Evolutionary conservation across 2,113 vertebrate genomes (phyloP), one percentile per base, ranked within the genome.

Genomic region (Elephas maximus): DNA sequence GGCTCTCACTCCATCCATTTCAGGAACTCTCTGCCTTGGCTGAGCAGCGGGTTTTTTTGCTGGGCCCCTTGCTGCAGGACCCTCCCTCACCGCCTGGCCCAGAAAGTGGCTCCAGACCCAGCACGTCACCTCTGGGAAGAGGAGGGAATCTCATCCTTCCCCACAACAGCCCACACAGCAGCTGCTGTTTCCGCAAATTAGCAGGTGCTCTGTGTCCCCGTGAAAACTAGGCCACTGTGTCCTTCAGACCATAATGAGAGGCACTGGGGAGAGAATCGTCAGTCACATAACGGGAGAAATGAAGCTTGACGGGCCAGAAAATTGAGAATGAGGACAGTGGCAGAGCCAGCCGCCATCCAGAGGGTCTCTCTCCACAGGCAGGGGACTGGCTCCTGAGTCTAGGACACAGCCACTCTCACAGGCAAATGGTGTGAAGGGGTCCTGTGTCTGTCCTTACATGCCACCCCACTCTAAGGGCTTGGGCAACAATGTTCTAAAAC

Each of bases 221-320:
- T 0, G 24, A 30, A 97, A 98, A 97, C 48, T 37, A 96, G 98
- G 98, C 97, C 95, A 93, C 48, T 12, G 41, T 90, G 96, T 97
- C 97, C 98, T 98, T 98, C 94, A 95, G 93, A 65, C 53, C 45
- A 4, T 95, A 97, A 98, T 88, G 96, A 97, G 95, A 94, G 94
- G 81, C 81, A 60, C 90, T 88, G 44, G 28, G 9, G 97, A 95
- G 95, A 96, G 81, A 90, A 82, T 57, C 45, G 88, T 86, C 97
- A 96, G 83, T 96, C 91, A 97, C 74, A 2, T 92, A 91, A 91
- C 14, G 78, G 95, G 96, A 96, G 95, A 98, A 98, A 98, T 93
- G 90, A 97, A 91, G 79, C 96, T 78, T 98, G 98, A 91, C 94
- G 30, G 44, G 65, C 95, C 48, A 95, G 97, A 98, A 98, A 98